phyloP scores from a whole-genome alignment of 2,888 invertebrate genomes.

The Cantharis lateralis region DNA sequence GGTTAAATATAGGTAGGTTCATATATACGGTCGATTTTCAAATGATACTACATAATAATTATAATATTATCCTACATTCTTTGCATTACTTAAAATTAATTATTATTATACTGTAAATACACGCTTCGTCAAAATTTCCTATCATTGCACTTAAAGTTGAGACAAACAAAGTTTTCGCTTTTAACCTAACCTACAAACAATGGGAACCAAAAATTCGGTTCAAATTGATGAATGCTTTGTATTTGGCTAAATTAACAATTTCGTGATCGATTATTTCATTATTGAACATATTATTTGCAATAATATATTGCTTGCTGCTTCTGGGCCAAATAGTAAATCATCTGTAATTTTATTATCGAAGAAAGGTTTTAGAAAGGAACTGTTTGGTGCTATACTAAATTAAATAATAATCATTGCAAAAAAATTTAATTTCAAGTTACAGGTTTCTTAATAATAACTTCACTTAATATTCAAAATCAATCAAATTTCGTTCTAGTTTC shows the following conservation, averaged over 20 bases:
- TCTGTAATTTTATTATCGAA: background rate
- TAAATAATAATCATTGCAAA: background rate
- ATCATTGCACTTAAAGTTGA: background rate
- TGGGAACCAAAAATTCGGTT: background rate
- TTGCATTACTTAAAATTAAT: background rate
- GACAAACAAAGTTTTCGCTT: background rate
- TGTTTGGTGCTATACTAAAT: background rate
- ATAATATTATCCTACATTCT: background rate
- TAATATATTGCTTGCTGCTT: background rate
- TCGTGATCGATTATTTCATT: background rate
- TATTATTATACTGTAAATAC: background rate
- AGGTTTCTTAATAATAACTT: background rate
- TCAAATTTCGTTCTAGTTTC: background rate
- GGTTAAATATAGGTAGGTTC: constrained; percentile 4
- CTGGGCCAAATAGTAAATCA: background rate
- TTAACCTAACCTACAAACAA: background rate
- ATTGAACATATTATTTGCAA: background rate
- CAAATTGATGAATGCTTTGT: background rate
- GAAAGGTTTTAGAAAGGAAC: background rate
- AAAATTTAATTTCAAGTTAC: background rate
- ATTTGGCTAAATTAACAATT: background rate
- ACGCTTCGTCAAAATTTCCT: background rate
- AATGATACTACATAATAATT: background rate
- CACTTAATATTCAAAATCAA: background rate
- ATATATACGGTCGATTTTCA: background rate